These are phyloP conservation scores for Netelia inedita DNA, from an alignment of 2,888 invertebrate genomes.

Conservation along the genomic window DNA sequence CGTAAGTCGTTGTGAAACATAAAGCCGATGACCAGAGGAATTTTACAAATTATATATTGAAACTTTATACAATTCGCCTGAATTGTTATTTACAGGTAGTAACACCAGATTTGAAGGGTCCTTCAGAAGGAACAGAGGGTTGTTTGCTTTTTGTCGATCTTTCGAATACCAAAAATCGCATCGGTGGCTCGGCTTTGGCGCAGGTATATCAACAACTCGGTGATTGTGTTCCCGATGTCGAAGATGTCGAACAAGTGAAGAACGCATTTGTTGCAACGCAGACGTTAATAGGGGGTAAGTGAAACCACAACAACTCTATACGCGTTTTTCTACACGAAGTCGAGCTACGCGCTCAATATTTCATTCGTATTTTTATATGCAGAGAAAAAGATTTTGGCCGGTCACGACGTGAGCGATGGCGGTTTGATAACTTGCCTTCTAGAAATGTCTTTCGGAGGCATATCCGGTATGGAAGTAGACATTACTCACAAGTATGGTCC, in stretches of 20 bases:
- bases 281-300: conserved; percentile 90
- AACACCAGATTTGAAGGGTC: conserved; percentile 96
- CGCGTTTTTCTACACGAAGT: too few relatives aligned
- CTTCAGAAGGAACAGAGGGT: conserved; percentile 87
- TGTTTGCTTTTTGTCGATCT: conserved; percentile 92
- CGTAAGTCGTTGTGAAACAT: conserved; percentile 90
- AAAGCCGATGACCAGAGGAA: neutral
- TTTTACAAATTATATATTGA: neutral
- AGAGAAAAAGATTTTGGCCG: conserved; percentile 91
- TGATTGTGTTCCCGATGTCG: conserved; percentile 92
- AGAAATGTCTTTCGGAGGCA: conserved; percentile 98
- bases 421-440: conserved; percentile 95
- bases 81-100: conserved; percentile 86
- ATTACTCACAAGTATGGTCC: conserved; percentile 87
- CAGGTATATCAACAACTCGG: conserved; percentile 96
- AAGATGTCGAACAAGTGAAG: conserved; percentile 89
- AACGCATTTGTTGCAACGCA: conserved; percentile 95
- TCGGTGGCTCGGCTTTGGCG: conserved; percentile 97
- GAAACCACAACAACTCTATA: neutral
- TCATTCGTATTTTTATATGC: conserved; percentile 72
- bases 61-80: too few relatives aligned
- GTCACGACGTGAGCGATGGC: conserved; percentile 99
- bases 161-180: conserved; percentile 90
- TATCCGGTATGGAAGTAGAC: conserved; percentile 91
- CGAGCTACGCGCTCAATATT: too few relatives aligned